Conservation (phyloP, 2,113 vertebrate species). For the Plecotus auritus region DNA sequence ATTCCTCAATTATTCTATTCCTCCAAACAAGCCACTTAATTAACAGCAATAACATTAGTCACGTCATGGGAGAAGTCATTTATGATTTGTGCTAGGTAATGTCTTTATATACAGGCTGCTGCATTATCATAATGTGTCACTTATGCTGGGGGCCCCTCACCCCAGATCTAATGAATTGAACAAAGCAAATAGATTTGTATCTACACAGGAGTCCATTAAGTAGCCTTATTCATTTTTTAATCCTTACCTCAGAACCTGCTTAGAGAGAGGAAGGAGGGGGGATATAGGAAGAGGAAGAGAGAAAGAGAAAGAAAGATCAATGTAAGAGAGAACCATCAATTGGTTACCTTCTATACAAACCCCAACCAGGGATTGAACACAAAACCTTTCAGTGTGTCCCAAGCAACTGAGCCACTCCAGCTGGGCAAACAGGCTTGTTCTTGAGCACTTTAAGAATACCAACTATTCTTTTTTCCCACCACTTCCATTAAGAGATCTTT, state of each 20-base stretch:
- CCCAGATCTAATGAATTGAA: not conserved
- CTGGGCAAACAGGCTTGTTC: not conserved
- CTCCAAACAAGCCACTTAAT: constrained; percentile 63
- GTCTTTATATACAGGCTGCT: not conserved
- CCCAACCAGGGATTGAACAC: not conserved
- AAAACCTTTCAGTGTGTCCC: not conserved
- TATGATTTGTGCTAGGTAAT: constrained; percentile 32
- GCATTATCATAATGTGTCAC: not conserved
- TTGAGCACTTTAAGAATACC: not conserved
- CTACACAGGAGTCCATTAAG: not conserved
- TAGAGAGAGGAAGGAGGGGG: not conserved
- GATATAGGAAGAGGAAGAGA: not conserved
- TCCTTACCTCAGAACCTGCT: not conserved
- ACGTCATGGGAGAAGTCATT: constrained; percentile 36
- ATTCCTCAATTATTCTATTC: constrained; percentile 56
- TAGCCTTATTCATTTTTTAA: not conserved
- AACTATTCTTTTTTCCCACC: not conserved
- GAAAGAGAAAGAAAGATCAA: not conserved
- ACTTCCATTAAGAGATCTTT: constrained; percentile 5
- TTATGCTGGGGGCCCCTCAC: not conserved
- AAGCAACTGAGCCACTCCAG: not conserved
- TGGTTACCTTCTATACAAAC: not conserved
- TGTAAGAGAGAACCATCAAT: not conserved
- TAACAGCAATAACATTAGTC: constrained; percentile 60
- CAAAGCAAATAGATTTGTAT: not conserved